phyloP scores from a whole-genome alignment of 2,797 vertebrate genomes.

The Spinus olivaceus region DNA sequence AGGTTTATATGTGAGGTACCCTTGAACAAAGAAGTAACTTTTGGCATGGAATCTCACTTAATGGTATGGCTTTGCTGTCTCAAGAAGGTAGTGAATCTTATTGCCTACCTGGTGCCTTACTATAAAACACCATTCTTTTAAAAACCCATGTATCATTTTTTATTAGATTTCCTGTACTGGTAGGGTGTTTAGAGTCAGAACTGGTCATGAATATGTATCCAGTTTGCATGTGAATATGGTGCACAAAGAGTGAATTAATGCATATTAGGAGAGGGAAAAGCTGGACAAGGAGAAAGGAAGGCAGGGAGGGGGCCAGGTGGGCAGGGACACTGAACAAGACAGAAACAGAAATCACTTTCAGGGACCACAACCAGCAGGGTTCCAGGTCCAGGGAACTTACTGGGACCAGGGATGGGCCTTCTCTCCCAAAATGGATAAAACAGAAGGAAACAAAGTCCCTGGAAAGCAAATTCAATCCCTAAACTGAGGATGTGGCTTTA shows the following conservation, averaged over 20 bases:
- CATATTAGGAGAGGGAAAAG: not conserved
- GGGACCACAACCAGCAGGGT: not conserved
- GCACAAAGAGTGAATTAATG: not conserved
- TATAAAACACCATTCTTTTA: not conserved
- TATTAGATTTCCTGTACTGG: not conserved
- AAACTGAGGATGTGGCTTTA: not conserved
- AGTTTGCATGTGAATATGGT: not conserved
- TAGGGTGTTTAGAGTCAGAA: not conserved
- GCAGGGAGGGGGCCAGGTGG: rapidly evolving
- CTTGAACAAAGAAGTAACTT: not conserved
- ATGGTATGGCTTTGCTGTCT: not conserved
- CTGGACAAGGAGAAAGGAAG: not conserved
- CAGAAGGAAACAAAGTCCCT: not conserved
- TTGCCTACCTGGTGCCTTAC: not conserved
- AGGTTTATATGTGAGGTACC: not conserved
- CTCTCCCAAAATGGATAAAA: not conserved
- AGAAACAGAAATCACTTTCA: not conserved
- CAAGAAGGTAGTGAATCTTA: not conserved
- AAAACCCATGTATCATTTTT: not conserved
- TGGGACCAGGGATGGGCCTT: not conserved
- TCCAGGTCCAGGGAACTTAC: not conserved
- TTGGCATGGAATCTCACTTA: not conserved
- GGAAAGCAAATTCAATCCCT: not conserved
- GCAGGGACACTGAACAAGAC: not conserved
- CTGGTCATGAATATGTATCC: not conserved